Conservation (phyloP, 2,888 invertebrate genomes). For the Caenorhabditis panamensis region DNA sequence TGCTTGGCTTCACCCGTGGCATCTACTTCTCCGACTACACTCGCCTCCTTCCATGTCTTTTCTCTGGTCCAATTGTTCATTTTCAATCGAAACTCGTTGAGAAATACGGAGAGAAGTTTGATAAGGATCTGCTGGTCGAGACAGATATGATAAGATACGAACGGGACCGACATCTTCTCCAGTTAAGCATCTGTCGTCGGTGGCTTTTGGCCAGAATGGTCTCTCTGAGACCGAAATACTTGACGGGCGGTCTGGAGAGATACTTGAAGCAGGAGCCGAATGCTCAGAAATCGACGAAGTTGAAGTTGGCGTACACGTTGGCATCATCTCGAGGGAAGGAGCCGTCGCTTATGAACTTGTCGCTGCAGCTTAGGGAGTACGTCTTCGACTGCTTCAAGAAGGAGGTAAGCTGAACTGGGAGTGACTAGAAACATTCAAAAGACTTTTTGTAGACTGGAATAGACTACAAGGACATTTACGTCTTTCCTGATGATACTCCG, state of each 20-base stretch:
- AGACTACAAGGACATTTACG: not conserved
- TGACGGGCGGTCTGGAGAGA: not conserved
- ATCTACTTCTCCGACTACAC: constrained; percentile 4
- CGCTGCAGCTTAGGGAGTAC: not conserved
- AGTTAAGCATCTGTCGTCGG: not conserved
- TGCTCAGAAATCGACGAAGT: not conserved
- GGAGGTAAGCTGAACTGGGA: not conserved
- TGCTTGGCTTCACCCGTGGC: not conserved
- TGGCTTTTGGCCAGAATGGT: not conserved
- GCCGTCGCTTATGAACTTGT: not conserved
- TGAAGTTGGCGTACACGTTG: not conserved
- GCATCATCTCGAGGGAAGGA: not conserved
- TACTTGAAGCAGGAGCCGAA: not conserved
- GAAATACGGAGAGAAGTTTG: not conserved
- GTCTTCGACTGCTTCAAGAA: not conserved
- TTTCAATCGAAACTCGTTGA: not conserved
- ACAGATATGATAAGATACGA: constrained; percentile 5
- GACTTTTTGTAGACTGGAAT: not conserved
- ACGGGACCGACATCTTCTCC: not conserved
- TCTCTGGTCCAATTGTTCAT: not conserved
- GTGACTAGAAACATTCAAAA: no score
- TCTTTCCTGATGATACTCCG: not conserved
- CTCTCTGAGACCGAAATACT: not conserved
- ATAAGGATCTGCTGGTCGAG: not conserved
- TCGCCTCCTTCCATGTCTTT: not conserved